Evolutionary conservation across 2,797 vertebrate species (phyloP).

Genomic region (Sebastes aleutianus): DNA sequence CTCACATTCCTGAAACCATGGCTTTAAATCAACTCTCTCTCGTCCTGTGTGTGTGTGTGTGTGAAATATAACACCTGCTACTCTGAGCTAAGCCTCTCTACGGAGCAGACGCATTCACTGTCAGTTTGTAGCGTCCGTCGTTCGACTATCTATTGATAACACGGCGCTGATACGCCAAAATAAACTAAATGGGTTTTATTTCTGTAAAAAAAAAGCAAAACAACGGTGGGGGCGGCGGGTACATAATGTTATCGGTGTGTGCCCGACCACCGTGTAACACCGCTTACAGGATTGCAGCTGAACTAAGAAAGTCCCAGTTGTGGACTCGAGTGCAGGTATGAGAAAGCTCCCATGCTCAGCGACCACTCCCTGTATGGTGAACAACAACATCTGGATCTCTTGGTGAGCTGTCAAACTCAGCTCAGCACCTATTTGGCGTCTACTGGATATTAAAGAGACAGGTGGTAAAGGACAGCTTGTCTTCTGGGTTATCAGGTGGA

Average conservation of each 20-base stretch:
- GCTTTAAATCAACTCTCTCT: neutral
- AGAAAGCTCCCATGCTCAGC: neutral
- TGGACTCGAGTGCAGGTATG: neutral
- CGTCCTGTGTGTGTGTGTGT: no score
- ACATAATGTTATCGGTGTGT: no score
- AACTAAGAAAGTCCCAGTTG: neutral
- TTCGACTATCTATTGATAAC: no score
- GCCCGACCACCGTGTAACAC: no score
- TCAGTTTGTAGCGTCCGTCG: no score
- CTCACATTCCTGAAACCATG: neutral
- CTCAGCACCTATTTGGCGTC: neutral
- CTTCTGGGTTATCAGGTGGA: neutral
- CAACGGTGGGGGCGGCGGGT: no score
- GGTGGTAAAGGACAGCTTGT: neutral
- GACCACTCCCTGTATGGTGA: neutral
- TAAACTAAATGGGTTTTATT: no score
- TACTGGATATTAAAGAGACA: neutral
- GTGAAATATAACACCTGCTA: no score
- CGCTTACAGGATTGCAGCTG: neutral
- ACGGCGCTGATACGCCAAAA: no score
- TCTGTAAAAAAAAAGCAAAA: no score
- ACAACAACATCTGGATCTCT: constrained; percentile 28
- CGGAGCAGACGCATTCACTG: no score
- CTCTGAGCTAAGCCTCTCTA: no score
- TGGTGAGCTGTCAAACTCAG: constrained; percentile 7